phyloP scores from a whole-genome alignment of 2,113 vertebrate species.

The Labeo catla region DNA sequence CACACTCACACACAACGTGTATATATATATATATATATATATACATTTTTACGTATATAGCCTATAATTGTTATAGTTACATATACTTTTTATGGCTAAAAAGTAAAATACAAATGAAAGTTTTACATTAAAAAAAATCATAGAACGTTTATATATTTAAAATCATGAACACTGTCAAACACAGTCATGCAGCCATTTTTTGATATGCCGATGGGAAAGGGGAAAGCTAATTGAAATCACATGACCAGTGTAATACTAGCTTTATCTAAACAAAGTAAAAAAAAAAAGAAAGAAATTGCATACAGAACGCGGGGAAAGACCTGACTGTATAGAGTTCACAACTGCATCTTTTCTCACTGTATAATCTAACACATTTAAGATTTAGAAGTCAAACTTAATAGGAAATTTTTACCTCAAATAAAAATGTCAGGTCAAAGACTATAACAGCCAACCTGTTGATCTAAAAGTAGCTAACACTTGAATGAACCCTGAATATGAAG shows the following conservation, averaged over 20 bases:
- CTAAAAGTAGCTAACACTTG: conserved; percentile 3
- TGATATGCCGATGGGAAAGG: too few species aligned
- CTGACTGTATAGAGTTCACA: not conserved
- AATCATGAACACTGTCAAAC: too few species aligned
- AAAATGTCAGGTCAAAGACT: not conserved
- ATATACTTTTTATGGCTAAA: too few species aligned
- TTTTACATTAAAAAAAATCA: too few species aligned
- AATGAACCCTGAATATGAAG: not conserved
- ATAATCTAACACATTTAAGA: not conserved
- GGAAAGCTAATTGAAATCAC: not conserved
- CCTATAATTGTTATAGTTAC: too few species aligned
- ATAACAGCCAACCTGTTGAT: not conserved
- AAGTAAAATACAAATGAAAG: too few species aligned
- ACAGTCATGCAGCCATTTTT: too few species aligned
- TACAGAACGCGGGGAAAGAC: too few species aligned
- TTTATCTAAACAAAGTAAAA: not conserved
- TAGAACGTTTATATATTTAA: too few species aligned
- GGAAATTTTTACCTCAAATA: not conserved
- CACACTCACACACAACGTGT: too few species aligned
- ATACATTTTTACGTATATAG: too few species aligned
- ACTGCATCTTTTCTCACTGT: not conserved
- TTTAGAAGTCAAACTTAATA: not conserved
- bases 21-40: not conserved
- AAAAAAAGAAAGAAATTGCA: too few species aligned
- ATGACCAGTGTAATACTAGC: not conserved